phyloP scores from a whole-genome alignment of 2,797 vertebrate species.

The Phataginus tricuspis region DNA sequence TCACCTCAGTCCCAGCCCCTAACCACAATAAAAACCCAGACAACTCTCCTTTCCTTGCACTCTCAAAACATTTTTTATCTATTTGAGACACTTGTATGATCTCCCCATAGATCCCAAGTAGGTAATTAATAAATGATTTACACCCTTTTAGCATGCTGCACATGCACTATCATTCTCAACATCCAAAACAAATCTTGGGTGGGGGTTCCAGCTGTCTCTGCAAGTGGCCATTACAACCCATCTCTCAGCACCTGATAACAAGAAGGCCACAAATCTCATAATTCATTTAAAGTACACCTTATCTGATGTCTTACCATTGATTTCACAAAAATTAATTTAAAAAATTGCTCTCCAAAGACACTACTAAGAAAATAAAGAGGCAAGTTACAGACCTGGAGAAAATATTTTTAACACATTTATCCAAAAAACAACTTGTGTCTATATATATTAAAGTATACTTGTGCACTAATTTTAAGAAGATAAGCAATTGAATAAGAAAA shows the following conservation, averaged over 20 bases:
- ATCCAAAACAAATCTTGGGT: not conserved
- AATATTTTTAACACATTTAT: not conserved
- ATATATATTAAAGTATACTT: not conserved
- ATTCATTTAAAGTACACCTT: not conserved
- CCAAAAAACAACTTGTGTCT: not conserved
- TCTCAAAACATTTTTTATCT: not conserved
- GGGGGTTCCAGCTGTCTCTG: not conserved
- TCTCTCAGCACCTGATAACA: not conserved
- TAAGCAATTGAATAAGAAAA: not conserved
- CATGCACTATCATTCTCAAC: not conserved
- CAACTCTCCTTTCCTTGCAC: not conserved
- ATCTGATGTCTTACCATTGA: not conserved
- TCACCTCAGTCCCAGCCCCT: not conserved
- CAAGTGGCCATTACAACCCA: not conserved
- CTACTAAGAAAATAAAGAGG: not conserved
- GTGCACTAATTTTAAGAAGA: not conserved
- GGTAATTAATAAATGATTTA: not conserved
- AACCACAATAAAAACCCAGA: not conserved
- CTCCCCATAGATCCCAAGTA: not conserved
- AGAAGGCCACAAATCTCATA: not conserved
- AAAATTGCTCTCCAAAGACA: not conserved
- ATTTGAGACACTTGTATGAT: not conserved
- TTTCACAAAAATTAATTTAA: not conserved
- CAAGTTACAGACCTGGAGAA: not conserved
- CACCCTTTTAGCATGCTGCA: not conserved